These are phyloP conservation scores for Polydrusus tereticollis DNA, from an alignment of 2,888 invertebrate genomes.

Conservation along the genomic window DNA sequence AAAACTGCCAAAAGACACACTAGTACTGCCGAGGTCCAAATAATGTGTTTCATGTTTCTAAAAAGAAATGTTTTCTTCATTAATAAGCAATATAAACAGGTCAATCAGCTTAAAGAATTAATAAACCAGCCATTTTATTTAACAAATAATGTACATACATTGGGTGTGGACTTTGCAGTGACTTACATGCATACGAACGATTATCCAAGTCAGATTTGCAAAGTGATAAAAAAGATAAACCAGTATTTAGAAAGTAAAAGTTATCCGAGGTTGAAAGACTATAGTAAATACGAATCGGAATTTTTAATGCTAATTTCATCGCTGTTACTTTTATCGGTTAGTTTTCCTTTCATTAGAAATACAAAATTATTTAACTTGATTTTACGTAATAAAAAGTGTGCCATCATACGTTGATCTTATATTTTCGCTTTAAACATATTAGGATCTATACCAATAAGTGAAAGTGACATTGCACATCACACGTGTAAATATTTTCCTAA, in stretches of 20 bases:
- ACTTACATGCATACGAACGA: constrained; percentile 25
- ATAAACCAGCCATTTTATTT: too few species aligned
- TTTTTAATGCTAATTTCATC: constrained; percentile 19
- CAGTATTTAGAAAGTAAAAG: constrained; percentile 48
- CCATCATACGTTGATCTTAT: too few species aligned
- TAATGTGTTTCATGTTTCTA: constrained; percentile 63
- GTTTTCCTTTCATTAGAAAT: not conserved
- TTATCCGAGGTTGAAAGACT: constrained; percentile 40
- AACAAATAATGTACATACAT: not conserved
- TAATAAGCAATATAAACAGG: too few species aligned
- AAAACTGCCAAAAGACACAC: constrained; percentile 57
- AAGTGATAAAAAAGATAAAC: constrained; percentile 35
- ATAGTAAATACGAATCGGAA: constrained; percentile 11
- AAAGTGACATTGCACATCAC: not conserved
- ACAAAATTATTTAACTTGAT: not conserved
- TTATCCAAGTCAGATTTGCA: constrained; percentile 4
- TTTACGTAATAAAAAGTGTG: not conserved
- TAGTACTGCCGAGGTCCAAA: constrained; percentile 56
- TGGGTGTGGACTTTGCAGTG: not conserved
- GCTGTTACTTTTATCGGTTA: constrained; percentile 3
- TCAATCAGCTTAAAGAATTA: not conserved
- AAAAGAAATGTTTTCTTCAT: constrained; percentile 43
- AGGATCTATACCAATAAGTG: not conserved
- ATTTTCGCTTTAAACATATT: too few species aligned
- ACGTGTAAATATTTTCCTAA: not conserved